Conservation (phyloP, 2,113 vertebrate species). For the Archilochus colubris region DNA sequence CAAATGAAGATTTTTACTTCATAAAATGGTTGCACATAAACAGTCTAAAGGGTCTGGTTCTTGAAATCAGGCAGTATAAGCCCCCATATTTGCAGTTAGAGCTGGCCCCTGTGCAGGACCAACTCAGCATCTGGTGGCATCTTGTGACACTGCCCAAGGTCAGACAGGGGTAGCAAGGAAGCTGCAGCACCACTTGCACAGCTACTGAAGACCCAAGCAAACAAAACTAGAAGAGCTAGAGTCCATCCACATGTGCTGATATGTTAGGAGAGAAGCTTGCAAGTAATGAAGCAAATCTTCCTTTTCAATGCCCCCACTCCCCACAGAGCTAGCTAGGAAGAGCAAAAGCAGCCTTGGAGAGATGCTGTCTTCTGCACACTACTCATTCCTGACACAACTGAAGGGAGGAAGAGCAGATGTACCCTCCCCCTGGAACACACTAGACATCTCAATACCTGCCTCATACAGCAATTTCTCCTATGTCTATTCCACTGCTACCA, state of each 20-base stretch:
- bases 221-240: neutral
- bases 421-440: neutral
- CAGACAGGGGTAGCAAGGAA: neutral
- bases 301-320: neutral
- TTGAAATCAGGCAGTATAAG: neutral
- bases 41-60: neutral
- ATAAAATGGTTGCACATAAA: neutral
- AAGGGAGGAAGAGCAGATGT: neutral
- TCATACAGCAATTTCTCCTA: neutral
- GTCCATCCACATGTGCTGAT: neutral
- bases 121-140: neutral
- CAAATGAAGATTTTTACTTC: neutral
- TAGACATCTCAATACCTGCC: neutral
- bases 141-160: neutral
- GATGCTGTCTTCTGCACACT: neutral
- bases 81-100: neutral
- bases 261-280: neutral
- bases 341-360: neutral
- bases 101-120: fast-evolving
- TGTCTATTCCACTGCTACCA: neutral
- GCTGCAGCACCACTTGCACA: neutral
- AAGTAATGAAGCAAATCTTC: neutral
- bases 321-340: neutral
- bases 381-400: neutral
- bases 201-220: neutral